These are phyloP conservation scores for Cydia strobilella DNA, from an alignment of 1,140 invertebrate genomes.

Conservation along the genomic window DNA sequence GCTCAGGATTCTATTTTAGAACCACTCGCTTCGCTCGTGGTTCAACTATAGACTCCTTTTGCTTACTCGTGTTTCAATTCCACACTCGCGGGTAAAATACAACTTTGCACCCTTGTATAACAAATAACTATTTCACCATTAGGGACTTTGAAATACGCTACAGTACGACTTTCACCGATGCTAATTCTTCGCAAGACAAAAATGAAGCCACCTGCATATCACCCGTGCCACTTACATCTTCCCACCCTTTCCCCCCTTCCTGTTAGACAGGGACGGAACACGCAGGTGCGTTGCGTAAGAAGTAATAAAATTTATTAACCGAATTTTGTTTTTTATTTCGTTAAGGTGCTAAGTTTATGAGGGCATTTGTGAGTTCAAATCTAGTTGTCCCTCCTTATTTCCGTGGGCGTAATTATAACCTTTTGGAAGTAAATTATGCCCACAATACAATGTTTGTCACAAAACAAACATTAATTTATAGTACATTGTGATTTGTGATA, in stretches of 20 bases:
- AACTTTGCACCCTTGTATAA: too few species aligned
- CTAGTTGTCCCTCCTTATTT: not conserved
- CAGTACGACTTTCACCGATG: not conserved
- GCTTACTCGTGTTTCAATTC: too few species aligned
- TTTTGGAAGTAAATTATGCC: not conserved
- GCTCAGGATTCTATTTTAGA: too few species aligned
- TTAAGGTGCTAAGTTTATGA: not conserved
- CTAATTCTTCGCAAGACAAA: conserved; percentile 1
- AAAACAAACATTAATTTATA: too few species aligned
- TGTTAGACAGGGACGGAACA: not conserved
- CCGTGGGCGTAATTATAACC: not conserved
- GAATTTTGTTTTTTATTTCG: conserved; percentile 6
- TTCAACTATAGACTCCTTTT: too few species aligned
- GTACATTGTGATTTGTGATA: too few species aligned
- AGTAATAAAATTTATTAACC: conserved; percentile 15
- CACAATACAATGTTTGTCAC: too few species aligned
- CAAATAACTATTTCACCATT: too few species aligned
- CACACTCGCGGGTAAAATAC: too few species aligned
- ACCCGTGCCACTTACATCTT: not conserved
- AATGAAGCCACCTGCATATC: conserved; percentile 1
- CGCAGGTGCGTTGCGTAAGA: conserved; percentile 5
- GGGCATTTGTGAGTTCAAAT: conserved; percentile 6
- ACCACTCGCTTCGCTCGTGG: too few species aligned
- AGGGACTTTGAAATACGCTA: not conserved
- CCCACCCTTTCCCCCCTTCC: not conserved